Evolutionary conservation across 2,888 invertebrate species (phyloP).

Genomic region (Myathropa florea): DNA sequence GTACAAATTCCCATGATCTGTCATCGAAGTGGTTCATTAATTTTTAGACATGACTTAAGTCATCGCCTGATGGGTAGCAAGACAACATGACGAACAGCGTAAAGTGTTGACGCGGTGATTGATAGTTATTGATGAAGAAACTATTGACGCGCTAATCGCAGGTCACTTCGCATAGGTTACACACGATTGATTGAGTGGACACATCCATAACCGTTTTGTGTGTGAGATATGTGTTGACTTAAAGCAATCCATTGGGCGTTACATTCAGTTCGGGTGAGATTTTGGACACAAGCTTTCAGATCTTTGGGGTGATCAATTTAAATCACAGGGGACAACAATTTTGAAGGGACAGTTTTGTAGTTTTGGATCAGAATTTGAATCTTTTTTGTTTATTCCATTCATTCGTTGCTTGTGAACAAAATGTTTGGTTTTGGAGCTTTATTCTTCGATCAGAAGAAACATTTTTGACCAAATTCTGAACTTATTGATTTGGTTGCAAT

Average conservation of each 20-base stretch:
- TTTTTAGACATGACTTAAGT: neutral
- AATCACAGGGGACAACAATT: neutral
- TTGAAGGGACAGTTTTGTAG: neutral
- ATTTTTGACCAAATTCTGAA: neutral
- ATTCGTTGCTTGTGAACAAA: neutral
- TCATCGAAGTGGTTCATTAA: neutral
- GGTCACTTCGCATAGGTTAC: constrained; percentile 13
- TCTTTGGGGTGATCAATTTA: neutral
- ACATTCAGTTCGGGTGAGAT: too few species aligned
- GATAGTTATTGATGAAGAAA: constrained; percentile 23
- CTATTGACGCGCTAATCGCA: neutral
- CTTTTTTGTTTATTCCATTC: neutral
- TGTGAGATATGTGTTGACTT: neutral
- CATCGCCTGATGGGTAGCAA: neutral
- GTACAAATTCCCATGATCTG: neutral
- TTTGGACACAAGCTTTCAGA: neutral
- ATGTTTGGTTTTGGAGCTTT: neutral
- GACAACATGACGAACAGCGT: neutral
- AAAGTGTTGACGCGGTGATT: constrained; percentile 20
- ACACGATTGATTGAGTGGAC: constrained; percentile 21
- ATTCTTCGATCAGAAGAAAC: neutral
- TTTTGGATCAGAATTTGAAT: neutral
- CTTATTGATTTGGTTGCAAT: too few species aligned
- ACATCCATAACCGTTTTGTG: neutral
- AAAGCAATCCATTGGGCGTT: neutral